phyloP scores from a whole-genome alignment of 2,797 vertebrate species.

The Pipistrellus nathusii region DNA sequence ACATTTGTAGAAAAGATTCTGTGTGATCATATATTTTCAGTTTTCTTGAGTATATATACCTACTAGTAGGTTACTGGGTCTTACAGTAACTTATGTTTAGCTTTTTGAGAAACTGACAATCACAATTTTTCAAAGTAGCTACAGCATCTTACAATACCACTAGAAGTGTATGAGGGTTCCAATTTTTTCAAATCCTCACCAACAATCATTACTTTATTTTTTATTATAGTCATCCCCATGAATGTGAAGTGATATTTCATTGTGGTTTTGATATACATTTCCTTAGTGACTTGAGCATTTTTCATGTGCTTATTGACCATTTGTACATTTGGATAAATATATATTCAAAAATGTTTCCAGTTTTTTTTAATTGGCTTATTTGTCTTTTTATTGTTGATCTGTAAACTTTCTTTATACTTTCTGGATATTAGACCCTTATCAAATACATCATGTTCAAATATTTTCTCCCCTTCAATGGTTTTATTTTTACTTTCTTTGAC shows the following conservation, averaged over 20 bases:
- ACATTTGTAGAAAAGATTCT: background rate
- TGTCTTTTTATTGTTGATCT: background rate
- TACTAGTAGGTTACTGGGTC: too few relatives aligned
- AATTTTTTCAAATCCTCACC: background rate
- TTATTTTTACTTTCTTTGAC: background rate
- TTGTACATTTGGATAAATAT: background rate
- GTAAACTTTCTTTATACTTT: background rate
- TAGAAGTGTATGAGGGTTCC: background rate
- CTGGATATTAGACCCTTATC: background rate
- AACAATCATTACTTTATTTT: background rate
- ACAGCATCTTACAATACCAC: background rate
- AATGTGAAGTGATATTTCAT: background rate
- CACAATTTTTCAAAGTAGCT: background rate
- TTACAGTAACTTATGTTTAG: background rate
- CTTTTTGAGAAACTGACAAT: background rate
- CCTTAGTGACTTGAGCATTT: background rate
- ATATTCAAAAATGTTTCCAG: background rate
- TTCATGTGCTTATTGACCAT: background rate
- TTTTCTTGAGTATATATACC: background rate
- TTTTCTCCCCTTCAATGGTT: background rate
- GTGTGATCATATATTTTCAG: background rate
- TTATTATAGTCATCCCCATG: background rate
- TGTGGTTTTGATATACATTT: background rate
- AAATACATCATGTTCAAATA: background rate
- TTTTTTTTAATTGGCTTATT: background rate